Evolutionary conservation across 2,888 invertebrate species (phyloP).

Genomic region (Phytoseiulus persimilis): DNA sequence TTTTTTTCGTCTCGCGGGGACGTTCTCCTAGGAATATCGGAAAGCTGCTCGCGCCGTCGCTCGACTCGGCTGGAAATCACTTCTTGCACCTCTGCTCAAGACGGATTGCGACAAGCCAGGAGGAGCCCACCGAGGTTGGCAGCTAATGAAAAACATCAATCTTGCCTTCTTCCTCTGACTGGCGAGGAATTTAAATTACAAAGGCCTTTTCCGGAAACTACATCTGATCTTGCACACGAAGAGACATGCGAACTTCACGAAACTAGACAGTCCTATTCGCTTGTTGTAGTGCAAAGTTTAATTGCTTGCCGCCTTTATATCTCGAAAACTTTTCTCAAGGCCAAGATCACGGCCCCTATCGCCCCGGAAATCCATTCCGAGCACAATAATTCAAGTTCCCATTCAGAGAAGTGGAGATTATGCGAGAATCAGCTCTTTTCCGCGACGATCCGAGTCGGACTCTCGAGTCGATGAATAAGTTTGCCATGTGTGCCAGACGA

Average conservation of each 20-base stretch:
- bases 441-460: too few relatives aligned
- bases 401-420: too few relatives aligned
- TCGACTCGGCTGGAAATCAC: not conserved
- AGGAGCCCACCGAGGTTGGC: not conserved
- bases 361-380: not conserved
- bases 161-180: not conserved
- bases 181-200: not conserved
- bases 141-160: slow-evolving; percentile 5
- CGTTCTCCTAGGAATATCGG: not conserved
- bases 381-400: too few relatives aligned
- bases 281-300: not conserved
- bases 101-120: not conserved
- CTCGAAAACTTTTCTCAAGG: not conserved
- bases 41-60: not conserved
- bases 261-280: not conserved
- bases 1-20: not conserved
- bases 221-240: not conserved
- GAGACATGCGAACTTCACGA: not conserved
- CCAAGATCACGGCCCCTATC: not conserved
- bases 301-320: not conserved
- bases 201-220: not conserved
- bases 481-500: too few relatives aligned
- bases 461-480: too few relatives aligned
- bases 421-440: too few relatives aligned
- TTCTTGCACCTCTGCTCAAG: not conserved